phyloP scores from a whole-genome alignment of 2,888 invertebrate species.

The Ichneumoninae sp. region DNA sequence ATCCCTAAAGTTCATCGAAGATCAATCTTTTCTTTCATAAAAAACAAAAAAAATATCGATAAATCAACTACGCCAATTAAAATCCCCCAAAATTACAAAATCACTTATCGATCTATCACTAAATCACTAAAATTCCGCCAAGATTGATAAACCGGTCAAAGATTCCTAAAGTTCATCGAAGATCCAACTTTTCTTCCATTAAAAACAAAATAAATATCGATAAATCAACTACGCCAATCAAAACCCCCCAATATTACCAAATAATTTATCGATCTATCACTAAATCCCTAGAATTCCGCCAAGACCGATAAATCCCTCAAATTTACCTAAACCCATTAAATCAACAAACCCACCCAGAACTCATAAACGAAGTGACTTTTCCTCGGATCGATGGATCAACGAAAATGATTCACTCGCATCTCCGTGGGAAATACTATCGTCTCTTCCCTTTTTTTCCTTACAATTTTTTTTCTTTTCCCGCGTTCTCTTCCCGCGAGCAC shows the following conservation, averaged over 20 bases:
- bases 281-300: neutral
- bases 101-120: too few relatives aligned
- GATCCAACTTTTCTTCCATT: neutral
- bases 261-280: neutral
- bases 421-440: conserved; percentile 35
- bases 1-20: conserved; percentile 3
- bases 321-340: neutral
- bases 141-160: neutral
- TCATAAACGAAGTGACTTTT: neutral
- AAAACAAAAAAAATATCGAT: too few relatives aligned
- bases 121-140: too few relatives aligned
- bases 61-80: too few relatives aligned
- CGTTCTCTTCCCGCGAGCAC: neutral
- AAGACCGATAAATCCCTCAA: neutral
- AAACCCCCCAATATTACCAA: neutral
- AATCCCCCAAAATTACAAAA: too few relatives aligned
- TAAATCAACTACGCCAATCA: neutral
- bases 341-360: neutral
- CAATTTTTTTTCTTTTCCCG: neutral
- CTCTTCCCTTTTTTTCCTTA: neutral
- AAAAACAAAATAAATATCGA: neutral
- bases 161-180: conserved; percentile 8
- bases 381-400: neutral
- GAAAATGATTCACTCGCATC: neutral
- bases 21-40: neutral